A percentile compares a stretch with the other conserved stretches of the same genome.
Conservation (phyloP, 64 coral and sea anemone genomes). For the Exaiptasia diaphana region DNA sequence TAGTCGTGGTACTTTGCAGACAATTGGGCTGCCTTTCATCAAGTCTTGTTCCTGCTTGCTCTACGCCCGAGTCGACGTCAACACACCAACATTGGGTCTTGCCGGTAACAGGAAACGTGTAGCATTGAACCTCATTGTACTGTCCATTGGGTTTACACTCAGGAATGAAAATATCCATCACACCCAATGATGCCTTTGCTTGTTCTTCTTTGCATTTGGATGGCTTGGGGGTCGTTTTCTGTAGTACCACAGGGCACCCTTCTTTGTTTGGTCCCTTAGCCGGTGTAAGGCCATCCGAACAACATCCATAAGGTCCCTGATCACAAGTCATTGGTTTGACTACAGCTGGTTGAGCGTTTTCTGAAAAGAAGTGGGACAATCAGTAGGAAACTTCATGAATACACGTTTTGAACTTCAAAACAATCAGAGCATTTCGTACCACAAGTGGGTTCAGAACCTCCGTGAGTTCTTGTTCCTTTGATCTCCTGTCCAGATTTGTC, state of each 20-base stretch:
- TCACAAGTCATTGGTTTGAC: constrained; percentile 41
- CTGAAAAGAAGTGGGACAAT: neutral
- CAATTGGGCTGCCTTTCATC: constrained; percentile 46
- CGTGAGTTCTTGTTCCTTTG: constrained; percentile 51
- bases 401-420: neutral
- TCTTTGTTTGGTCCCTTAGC: constrained; percentile 85
- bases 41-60: constrained; percentile 52
- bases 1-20: constrained; percentile 4
- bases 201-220: constrained; percentile 60
- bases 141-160: constrained; percentile 61
- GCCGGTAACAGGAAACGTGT: constrained; percentile 56
- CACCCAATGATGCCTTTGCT: neutral
- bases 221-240: neutral
- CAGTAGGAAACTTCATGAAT: neutral
- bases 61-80: constrained; percentile 55
- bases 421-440: constrained; percentile 1
- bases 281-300: constrained; percentile 52
- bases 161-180: constrained; percentile 61
- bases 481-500: constrained; percentile 77
- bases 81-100: constrained; percentile 83
- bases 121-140: constrained; percentile 73
- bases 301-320: constrained; percentile 77
- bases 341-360: neutral
- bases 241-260: constrained; percentile 45
- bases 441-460: constrained; percentile 49